Conservation (phyloP, 2,113 vertebrate species). For the Tinamus guttatus region DNA sequence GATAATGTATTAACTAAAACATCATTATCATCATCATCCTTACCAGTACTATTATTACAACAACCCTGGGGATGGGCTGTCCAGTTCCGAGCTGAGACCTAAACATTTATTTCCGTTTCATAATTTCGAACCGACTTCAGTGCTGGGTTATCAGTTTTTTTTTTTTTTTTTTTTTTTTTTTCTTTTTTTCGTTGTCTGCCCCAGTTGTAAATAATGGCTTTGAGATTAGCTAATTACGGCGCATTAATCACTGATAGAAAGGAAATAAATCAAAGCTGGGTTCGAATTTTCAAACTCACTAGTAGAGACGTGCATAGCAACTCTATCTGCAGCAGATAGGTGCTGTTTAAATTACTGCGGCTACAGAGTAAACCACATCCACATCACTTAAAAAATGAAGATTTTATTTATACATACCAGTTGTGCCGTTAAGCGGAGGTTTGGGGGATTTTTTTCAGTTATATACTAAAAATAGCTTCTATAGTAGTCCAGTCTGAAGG, state of each 20-base stretch:
- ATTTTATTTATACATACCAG: conserved; percentile 79
- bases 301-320: conserved; percentile 63
- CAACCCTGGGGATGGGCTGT: not conserved
- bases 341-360: conserved; percentile 80
- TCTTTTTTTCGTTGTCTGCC: conserved; percentile 79
- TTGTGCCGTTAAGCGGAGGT: conserved; percentile 58
- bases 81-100: not conserved
- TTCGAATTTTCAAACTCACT: conserved; percentile 72
- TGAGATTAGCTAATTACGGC: conserved; percentile 86
- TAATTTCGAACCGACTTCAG: conserved; percentile 74
- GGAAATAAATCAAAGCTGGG: conserved; percentile 81
- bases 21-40: not conserved
- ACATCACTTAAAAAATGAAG: conserved; percentile 75
- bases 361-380: conserved; percentile 80
- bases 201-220: conserved; percentile 82
- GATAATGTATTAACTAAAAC: not conserved
- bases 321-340: conserved; percentile 78
- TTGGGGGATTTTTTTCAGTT: not conserved
- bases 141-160: conserved; percentile 77
- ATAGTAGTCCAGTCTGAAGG: not conserved
- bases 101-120: conserved; percentile 55
- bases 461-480: not conserved
- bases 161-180: too few species aligned
- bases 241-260: conserved; percentile 86
- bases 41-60: not conserved